Evolutionary conservation across 2,888 invertebrate species (phyloP).

Genomic region (Heliconius aoede): DNA sequence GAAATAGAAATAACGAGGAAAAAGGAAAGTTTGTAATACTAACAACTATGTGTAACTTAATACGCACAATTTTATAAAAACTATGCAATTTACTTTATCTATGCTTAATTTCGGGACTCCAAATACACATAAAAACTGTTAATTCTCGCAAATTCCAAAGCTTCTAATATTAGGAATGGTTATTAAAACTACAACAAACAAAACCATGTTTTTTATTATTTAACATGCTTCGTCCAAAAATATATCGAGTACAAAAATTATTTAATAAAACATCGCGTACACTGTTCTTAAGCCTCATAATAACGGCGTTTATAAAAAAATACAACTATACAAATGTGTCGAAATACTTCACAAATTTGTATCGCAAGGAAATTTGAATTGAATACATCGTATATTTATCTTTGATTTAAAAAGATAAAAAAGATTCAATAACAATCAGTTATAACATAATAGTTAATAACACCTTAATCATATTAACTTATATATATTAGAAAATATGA

Average conservation of each 20-base stretch:
- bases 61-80: too few species aligned
- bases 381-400: slow-evolving; percentile 43
- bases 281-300: slow-evolving; percentile 57
- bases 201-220: slow-evolving; percentile 77
- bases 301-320: slow-evolving; percentile 45
- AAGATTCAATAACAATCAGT: slow-evolving; percentile 30
- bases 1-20: not conserved
- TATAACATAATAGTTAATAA: slow-evolving; percentile 28
- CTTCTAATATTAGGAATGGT: slow-evolving; percentile 69
- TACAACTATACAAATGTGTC: slow-evolving; percentile 28
- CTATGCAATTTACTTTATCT: not conserved
- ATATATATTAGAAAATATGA: slow-evolving; percentile 16
- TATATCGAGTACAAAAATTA: slow-evolving; percentile 56
- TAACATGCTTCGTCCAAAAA: slow-evolving; percentile 74
- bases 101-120: slow-evolving; percentile 31
- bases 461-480: slow-evolving; percentile 25
- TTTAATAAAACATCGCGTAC: slow-evolving; percentile 57
- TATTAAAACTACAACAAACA: slow-evolving; percentile 82
- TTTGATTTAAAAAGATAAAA: slow-evolving; percentile 44
- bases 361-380: slow-evolving; percentile 7
- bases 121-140: slow-evolving; percentile 25
- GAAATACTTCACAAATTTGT: slow-evolving; percentile 42
- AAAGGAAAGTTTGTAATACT: not conserved
- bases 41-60: too few species aligned
- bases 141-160: slow-evolving; percentile 45